Evolutionary conservation across 2,888 invertebrate species (phyloP).

Genomic region (Xestia xanthographa): DNA sequence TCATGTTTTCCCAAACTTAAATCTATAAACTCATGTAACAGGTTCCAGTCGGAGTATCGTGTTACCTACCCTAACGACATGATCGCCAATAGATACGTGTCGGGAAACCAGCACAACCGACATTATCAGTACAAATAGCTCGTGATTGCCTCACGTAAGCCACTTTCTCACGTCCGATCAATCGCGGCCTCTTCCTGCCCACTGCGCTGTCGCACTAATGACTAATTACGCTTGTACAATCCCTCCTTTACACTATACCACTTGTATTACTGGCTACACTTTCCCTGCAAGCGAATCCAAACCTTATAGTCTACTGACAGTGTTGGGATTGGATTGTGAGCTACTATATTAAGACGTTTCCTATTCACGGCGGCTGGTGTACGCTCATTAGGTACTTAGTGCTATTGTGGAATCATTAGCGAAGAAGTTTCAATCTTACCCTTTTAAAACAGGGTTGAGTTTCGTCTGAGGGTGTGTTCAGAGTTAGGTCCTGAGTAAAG

Average conservation of each 20-base stretch:
- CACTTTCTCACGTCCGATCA: conserved; percentile 79
- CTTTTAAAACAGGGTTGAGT: conserved; percentile 53
- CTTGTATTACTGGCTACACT: conserved; percentile 70
- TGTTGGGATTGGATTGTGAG: conserved; percentile 56
- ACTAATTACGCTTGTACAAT: conserved; percentile 89
- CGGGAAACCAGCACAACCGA: conserved; percentile 40
- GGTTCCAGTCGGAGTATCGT: not conserved
- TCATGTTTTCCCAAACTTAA: not conserved
- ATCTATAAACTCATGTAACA: not conserved
- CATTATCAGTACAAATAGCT: conserved; percentile 60
- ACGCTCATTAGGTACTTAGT: conserved; percentile 88
- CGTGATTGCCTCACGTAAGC: conserved; percentile 66
- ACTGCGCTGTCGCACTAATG: conserved; percentile 86
- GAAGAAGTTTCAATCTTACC: conserved; percentile 56
- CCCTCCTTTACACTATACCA: conserved; percentile 79
- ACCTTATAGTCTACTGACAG: conserved; percentile 66
- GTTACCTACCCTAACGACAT: conserved; percentile 16
- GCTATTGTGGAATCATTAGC: conserved; percentile 72
- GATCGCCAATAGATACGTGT: conserved; percentile 32
- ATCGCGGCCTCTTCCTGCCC: conserved; percentile 85
- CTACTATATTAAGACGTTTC: conserved; percentile 77
- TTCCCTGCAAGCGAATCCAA: conserved; percentile 64
- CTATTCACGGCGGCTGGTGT: conserved; percentile 73
- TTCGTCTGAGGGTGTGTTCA: conserved; percentile 31
- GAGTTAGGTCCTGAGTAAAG: conserved; percentile 75